These are phyloP conservation scores for Agelas oroides DNA, from an alignment of 37 sponge, comb jelly and placozoan species.

Conservation along the genomic window DNA sequence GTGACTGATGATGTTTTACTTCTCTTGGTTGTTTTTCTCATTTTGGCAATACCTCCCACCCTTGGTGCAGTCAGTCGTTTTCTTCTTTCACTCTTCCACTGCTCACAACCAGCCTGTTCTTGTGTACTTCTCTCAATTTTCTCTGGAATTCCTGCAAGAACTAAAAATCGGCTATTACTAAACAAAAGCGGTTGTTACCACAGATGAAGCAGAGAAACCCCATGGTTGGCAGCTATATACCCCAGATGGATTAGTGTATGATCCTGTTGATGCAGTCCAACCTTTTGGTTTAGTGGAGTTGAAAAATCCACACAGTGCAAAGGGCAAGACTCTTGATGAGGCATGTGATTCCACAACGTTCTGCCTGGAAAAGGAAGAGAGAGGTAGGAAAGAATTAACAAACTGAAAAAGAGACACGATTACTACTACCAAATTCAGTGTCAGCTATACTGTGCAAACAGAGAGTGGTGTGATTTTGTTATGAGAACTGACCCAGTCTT, in stretches of 20 bases:
- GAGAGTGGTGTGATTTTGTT: slow-evolving; percentile 56
- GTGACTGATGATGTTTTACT: too few relatives aligned
- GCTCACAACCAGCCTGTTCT: background rate
- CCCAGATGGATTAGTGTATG: slow-evolving; percentile 12
- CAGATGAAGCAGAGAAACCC: background rate
- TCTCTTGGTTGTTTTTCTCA: slow-evolving; percentile 30
- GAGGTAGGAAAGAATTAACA: background rate
- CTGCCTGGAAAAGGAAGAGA: slow-evolving; percentile 1
- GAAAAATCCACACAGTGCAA: slow-evolving; percentile 13
- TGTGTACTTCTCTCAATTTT: too few relatives aligned
- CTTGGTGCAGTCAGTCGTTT: slow-evolving; percentile 31
- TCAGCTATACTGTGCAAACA: slow-evolving; percentile 32
- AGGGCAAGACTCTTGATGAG: background rate
- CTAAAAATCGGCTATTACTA: slow-evolving; percentile 25
- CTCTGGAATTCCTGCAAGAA: background rate
- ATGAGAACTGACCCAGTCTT: slow-evolving; percentile 21
- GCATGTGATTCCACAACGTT: background rate
- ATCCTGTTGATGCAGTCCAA: background rate
- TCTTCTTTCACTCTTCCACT: slow-evolving; percentile 26
- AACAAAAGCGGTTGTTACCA: slow-evolving; percentile 28
- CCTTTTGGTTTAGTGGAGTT: slow-evolving; percentile 21
- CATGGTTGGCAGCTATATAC: slow-evolving; percentile 32
- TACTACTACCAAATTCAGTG: slow-evolving; percentile 62
- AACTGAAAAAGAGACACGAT: slow-evolving; percentile 39
- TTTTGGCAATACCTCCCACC: slow-evolving; percentile 19